Evolutionary conservation across 2,888 invertebrate genomes (phyloP).

Genomic region (Plutella xylostella): DNA sequence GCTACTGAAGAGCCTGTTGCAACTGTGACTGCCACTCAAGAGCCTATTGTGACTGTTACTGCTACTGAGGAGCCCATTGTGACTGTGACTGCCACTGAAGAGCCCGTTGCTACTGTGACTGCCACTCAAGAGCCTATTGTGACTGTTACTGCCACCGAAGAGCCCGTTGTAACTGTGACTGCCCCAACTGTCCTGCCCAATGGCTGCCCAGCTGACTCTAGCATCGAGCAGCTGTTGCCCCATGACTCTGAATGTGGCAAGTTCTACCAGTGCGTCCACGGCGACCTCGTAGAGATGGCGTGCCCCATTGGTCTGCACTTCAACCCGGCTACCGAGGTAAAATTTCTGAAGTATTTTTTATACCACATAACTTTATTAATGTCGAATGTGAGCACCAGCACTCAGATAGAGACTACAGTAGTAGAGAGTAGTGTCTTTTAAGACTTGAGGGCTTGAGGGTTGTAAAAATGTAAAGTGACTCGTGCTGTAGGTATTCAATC

Average conservation of each 20-base stretch:
- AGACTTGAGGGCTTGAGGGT: conserved; percentile 18
- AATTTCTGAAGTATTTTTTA: neutral
- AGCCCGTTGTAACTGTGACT: neutral
- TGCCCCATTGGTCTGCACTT: conserved; percentile 22
- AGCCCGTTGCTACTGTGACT: no score
- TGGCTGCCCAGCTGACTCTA: conserved; percentile 16
- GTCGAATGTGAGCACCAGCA: neutral
- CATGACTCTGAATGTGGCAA: conserved; percentile 16
- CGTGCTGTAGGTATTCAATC: no score
- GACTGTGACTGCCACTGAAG: neutral
- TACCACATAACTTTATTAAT: no score
- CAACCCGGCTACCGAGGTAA: conserved; percentile 24
- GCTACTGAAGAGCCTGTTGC: neutral
- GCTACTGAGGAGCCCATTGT: neutral
- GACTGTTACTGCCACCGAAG: neutral
- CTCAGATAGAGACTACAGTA: no score
- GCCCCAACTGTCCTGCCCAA: conserved; percentile 4
- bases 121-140: neutral
- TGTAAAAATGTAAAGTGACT: conserved; percentile 16
- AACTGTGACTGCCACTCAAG: neutral
- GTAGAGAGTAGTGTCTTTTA: no score
- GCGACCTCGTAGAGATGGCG: conserved; percentile 9
- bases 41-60: neutral
- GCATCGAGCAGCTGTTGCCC: conserved; percentile 15
- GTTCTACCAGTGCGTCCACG: conserved; percentile 19